Evolutionary conservation across 2,888 invertebrate genomes (phyloP), one percentile per base, ranked within the genome.

Genomic region (Scelioninae gen. 1): DNA sequence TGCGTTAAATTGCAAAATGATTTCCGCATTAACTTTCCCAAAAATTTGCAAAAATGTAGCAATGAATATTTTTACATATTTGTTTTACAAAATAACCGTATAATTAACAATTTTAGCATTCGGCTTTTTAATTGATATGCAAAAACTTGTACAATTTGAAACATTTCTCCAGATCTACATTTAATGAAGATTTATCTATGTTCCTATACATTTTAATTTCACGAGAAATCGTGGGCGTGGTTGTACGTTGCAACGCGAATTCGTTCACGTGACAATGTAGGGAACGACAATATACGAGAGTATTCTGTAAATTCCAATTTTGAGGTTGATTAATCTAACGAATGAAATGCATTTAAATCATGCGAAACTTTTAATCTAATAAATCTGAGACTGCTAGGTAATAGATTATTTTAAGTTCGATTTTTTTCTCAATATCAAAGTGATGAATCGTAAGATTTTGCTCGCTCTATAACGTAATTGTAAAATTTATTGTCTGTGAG

Each of bases 171-270:
- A 43, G 49, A 75, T 53, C 16, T 38, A 23, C 43, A 13, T 63
- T 75, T 66, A 80, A 75, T 38, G 31, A 63, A 80, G 63, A 80
- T 80, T 80, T 80, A 80, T 80, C 49, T 56, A 16, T 43, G 49
- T 60, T 40, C n/a, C 80, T 55, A 32, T 49, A 74, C 68, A 63
- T 74, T 80, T 80, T 80, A 75, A 80, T 80, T 75, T 58, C 69
- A 43, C 80, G 80, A 63, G 69, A 80, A 80, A 80, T 80, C 75
- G 75, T 80, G 38, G 80, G 80, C 80, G 80, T 75, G 80, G 74
- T 53, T 63, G 60, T 53, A 56, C 68, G 15, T 15, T 49, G 80
- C 80, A 74, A 68, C 49, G 79, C 32, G 72, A 45, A 66, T 79
- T 72, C 68, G 80, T 72, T 72, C 79, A 60, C 31, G 68, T 74